Evolutionary conservation across 2,888 invertebrate genomes (phyloP).

Genomic region (Synanthedon vespiformis): DNA sequence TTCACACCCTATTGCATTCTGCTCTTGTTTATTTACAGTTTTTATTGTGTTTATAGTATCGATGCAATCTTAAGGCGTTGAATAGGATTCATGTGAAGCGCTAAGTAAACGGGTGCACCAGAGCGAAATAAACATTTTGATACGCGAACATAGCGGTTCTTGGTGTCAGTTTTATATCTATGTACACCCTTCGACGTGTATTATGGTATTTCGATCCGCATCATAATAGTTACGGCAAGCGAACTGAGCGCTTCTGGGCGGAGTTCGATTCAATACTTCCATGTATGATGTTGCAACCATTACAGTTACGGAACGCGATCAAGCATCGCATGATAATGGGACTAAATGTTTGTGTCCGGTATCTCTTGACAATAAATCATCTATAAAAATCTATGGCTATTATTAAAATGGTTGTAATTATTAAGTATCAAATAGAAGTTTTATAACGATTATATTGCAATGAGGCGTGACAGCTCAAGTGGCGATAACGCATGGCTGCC

Average conservation of each 20-base stretch:
- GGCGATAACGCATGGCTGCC: too few relatives aligned
- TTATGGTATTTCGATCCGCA: constrained; percentile 26
- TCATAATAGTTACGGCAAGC: constrained; percentile 27
- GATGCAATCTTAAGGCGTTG: constrained; percentile 33
- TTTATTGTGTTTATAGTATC: constrained; percentile 18
- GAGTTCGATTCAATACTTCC: constrained; percentile 21
- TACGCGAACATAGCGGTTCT: constrained; percentile 61
- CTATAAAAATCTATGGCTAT: not conserved
- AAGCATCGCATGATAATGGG: constrained; percentile 40
- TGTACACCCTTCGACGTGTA: constrained; percentile 33
- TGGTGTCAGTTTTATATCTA: constrained; percentile 32
- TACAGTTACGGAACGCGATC: constrained; percentile 48
- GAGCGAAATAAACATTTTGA: constrained; percentile 61
- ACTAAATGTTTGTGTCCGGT: constrained; percentile 29
- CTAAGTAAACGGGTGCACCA: constrained; percentile 63
- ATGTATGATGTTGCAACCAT: constrained; percentile 43
- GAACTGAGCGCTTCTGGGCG: constrained; percentile 26
- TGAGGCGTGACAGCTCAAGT: too few relatives aligned
- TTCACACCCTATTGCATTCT: not conserved
- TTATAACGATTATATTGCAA: too few relatives aligned
- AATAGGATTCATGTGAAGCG: constrained; percentile 60
- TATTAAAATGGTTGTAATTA: too few relatives aligned
- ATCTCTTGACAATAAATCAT: constrained; percentile 6
- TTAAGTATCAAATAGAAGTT: too few relatives aligned
- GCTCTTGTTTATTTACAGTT: not conserved